Percentiles rank a stretch among this genome's conserved stretches.
These are phyloP conservation scores for Dichetophora obliterata DNA, from an alignment of 2,888 invertebrate species.

Conservation along the genomic window DNA sequence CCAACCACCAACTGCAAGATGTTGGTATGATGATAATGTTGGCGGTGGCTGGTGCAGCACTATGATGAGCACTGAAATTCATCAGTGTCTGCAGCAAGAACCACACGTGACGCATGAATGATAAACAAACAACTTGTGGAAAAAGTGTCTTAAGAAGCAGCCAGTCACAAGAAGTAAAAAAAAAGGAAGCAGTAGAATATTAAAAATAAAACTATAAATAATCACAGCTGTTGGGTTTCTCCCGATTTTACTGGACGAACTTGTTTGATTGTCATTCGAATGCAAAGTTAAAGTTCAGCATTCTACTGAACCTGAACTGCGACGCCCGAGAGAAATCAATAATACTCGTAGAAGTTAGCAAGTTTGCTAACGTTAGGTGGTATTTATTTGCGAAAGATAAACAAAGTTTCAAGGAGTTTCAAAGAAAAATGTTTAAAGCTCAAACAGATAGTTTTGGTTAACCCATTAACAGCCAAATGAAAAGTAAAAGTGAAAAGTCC, in stretches of 20 bases:
- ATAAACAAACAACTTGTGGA: constrained; percentile 25
- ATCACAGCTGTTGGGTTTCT: constrained; percentile 3
- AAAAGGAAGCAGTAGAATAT: neutral
- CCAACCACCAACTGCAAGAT: too few relatives aligned
- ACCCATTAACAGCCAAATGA: too few relatives aligned
- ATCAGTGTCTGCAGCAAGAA: constrained; percentile 10
- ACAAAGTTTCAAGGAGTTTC: too few relatives aligned
- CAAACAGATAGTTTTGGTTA: too few relatives aligned
- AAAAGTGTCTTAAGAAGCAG: neutral
- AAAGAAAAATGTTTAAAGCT: too few relatives aligned
- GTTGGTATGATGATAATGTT: constrained; percentile 7
- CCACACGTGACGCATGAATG: constrained; percentile 36
- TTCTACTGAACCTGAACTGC: constrained; percentile 22
- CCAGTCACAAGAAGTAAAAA: neutral
- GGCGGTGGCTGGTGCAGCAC: neutral
- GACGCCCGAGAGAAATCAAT: constrained; percentile 3
- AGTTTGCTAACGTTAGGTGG: too few relatives aligned
- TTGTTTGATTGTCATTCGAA: neutral
- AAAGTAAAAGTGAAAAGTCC: too few relatives aligned
- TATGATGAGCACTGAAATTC: neutral
- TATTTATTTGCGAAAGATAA: too few relatives aligned
- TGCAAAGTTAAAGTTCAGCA: constrained; percentile 12
- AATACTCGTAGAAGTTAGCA: too few relatives aligned
- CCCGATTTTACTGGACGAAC: neutral
- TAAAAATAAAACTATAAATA: neutral